Evolutionary conservation across 2,888 invertebrate species (phyloP).

Genomic region (Erpobdella octoculata): DNA sequence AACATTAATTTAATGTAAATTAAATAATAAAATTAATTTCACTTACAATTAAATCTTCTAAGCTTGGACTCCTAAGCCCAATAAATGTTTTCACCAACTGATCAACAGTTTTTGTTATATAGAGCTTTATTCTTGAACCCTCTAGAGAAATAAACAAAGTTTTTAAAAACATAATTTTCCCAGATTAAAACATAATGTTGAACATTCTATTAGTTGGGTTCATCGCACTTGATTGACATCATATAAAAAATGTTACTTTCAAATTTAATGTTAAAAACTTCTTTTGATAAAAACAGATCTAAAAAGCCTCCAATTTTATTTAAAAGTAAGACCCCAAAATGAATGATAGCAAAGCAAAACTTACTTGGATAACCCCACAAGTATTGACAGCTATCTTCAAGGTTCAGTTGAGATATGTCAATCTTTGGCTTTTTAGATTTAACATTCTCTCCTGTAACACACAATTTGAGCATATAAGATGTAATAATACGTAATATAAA

Average conservation of each 20-base stretch:
- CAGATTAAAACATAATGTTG: too few species aligned
- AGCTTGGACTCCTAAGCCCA: not conserved
- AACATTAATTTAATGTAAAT: not conserved
- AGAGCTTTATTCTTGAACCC: not conserved
- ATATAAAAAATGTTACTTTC: too few species aligned
- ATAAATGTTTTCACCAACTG: not conserved
- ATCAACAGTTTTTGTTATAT: not conserved
- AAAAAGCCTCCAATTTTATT: too few species aligned
- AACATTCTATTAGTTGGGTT: too few species aligned
- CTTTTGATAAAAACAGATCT: too few species aligned
- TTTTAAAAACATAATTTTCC: too few species aligned
- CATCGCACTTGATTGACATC: too few species aligned
- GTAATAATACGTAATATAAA: too few species aligned
- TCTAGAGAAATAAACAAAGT: too few species aligned
- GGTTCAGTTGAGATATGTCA: not conserved
- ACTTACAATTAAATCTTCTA: not conserved
- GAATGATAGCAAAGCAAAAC: not conserved
- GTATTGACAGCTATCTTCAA: slow-evolving; percentile 43
- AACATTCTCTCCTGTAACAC: not conserved
- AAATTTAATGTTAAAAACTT: too few species aligned
- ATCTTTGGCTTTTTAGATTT: not conserved
- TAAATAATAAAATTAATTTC: not conserved
- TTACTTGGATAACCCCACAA: slow-evolving; percentile 45
- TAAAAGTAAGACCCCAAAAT: too few species aligned
- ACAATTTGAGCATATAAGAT: slow-evolving; percentile 12